Conservation (phyloP, 2,113 vertebrate species). For the Genyomyrus donnyi region DNA sequence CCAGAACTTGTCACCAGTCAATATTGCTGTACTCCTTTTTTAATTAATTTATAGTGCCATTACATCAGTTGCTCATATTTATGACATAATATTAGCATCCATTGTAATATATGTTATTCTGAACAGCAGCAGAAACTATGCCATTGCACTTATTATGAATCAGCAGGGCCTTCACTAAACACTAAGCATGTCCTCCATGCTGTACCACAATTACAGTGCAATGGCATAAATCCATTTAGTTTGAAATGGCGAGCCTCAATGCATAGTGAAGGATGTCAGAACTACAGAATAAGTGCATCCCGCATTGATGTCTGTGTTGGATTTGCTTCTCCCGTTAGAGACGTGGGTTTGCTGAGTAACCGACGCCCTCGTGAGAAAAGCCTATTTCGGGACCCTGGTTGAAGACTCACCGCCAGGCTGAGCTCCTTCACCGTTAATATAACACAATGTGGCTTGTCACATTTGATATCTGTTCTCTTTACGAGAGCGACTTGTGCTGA, state of each 20-base stretch:
- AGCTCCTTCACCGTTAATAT: slow-evolving; percentile 35
- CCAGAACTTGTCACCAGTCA: background rate
- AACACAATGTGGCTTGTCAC: slow-evolving; percentile 40
- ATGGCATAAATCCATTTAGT: background rate
- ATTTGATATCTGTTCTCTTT: slow-evolving; percentile 47
- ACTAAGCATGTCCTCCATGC: background rate
- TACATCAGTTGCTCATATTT: background rate
- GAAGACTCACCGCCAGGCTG: background rate
- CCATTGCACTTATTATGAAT: background rate
- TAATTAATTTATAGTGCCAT: background rate
- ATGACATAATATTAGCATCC: slow-evolving; percentile 31
- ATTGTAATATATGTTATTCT: background rate
- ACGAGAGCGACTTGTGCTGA: slow-evolving; percentile 29
- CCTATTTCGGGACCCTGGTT: slow-evolving; percentile 16
- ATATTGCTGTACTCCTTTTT: background rate
- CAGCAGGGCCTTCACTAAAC: background rate
- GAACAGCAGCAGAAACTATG: background rate
- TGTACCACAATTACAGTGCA: background rate
- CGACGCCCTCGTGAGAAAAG: background rate
- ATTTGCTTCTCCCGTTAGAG: background rate
- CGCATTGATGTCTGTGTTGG: background rate
- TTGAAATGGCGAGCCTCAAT: background rate
- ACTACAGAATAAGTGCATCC: background rate
- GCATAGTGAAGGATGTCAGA: background rate
- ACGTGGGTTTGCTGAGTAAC: background rate